Conservation (phyloP, 2,113 vertebrate species). For the Ctenomys sociabilis region DNA sequence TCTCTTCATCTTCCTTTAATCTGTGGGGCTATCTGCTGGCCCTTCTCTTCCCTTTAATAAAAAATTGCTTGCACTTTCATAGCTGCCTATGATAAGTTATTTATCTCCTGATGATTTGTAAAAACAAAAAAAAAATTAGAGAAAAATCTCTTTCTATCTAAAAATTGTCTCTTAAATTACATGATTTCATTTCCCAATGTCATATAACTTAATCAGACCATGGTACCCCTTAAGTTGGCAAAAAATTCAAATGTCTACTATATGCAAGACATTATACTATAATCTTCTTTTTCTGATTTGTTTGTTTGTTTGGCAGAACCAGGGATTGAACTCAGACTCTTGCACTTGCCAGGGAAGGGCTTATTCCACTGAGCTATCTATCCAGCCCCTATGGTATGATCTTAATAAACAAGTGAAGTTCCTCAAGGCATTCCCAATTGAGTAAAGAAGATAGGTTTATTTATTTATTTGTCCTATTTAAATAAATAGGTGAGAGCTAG, state of each 20-base stretch:
- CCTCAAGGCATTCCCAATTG: neutral
- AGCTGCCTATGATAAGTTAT: neutral
- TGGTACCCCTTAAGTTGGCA: neutral
- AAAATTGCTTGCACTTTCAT: conserved; percentile 6
- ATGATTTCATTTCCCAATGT: neutral
- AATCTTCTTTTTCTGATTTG: neutral
- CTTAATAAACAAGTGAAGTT: neutral
- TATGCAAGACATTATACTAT: neutral
- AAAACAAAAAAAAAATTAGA: neutral
- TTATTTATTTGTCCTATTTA: neutral
- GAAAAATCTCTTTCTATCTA: neutral
- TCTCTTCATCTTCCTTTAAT: too few species aligned
- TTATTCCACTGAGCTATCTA: too few species aligned
- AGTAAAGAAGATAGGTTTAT: neutral
- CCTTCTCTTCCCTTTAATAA: neutral
- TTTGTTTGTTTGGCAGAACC: too few species aligned
- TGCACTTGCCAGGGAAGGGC: too few species aligned
- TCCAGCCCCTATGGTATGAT: too few species aligned
- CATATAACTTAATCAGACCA: neutral
- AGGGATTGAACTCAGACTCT: too few species aligned
- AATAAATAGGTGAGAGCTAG: neutral
- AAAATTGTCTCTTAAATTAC: neutral
- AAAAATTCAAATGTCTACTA: neutral
- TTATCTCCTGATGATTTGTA: neutral
- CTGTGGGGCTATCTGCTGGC: too few species aligned